Percentiles rank a stretch among this genome's conserved stretches.
These are phyloP conservation scores for Tipula helvola DNA, from an alignment of 2,888 invertebrate species.

Conservation along the genomic window DNA sequence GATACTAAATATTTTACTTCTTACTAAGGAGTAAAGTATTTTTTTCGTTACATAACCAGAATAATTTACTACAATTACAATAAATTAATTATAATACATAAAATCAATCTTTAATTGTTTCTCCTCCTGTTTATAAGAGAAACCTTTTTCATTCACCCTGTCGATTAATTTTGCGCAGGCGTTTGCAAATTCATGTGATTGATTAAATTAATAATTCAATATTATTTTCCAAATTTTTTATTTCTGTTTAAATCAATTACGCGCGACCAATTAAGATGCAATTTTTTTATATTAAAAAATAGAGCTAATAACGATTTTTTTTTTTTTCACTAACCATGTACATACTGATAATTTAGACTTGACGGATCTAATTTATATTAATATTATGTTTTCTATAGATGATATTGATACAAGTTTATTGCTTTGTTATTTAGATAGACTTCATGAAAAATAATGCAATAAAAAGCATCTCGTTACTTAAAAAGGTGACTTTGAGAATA, in stretches of 20 bases:
- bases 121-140: neutral
- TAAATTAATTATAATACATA: no score
- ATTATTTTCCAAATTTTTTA: neutral
- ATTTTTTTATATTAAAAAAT: neutral
- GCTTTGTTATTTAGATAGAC: neutral
- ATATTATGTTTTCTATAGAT: neutral
- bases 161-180: neutral
- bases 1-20: neutral
- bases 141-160: neutral
- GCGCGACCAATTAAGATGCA: neutral
- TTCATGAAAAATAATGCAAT: neutral
- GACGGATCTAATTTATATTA: neutral
- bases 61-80: neutral
- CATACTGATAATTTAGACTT: neutral
- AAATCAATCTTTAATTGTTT: neutral
- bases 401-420: neutral
- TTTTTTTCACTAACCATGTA: neutral
- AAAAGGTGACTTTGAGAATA: neutral
- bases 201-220: neutral
- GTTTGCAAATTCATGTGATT: neutral
- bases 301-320: no score
- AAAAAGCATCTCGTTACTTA: neutral
- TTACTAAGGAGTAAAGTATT: neutral
- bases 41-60: neutral
- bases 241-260: neutral